These are phyloP conservation scores for Bellardia bayeri DNA, from an alignment of 2,888 invertebrate species.

Conservation along the genomic window DNA sequence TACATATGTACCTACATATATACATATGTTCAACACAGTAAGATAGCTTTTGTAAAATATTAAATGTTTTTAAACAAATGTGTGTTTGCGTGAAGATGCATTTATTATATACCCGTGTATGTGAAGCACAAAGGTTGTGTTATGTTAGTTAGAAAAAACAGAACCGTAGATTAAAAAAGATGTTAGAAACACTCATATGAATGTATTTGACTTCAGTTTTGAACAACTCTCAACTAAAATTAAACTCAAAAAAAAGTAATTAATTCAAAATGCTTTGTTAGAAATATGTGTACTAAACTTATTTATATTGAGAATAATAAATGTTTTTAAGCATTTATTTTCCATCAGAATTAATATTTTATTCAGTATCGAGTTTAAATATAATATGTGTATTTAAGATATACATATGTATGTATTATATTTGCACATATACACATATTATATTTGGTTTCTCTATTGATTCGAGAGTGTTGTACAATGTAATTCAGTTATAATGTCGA, in stretches of 20 bases:
- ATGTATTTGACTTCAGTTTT: background rate
- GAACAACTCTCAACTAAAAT: too few relatives aligned
- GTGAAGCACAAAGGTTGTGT: background rate
- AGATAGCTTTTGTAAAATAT: background rate
- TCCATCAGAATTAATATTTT: too few relatives aligned
- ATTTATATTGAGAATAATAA: too few relatives aligned
- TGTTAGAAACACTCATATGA: background rate
- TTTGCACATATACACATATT: too few relatives aligned
- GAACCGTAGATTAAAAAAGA: conserved; percentile 16
- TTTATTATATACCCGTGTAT: background rate
- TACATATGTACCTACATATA: too few relatives aligned
- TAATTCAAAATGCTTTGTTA: too few relatives aligned
- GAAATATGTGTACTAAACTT: too few relatives aligned
- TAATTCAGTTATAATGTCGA: conserved; percentile 23
- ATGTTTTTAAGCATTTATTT: too few relatives aligned
- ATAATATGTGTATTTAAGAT: too few relatives aligned
- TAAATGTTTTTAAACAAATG: conserved; percentile 14
- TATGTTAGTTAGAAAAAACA: conserved; percentile 16
- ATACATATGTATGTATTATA: too few relatives aligned
- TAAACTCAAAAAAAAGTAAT: too few relatives aligned
- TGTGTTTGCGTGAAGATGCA: conserved; percentile 5
- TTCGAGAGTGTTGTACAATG: conserved; percentile 10
- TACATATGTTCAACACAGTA: background rate
- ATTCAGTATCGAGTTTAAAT: too few relatives aligned
- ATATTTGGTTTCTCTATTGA: conserved; percentile 17